These are phyloP conservation scores for Cephus runcator DNA, from an alignment of 2,888 invertebrate species.

Conservation along the genomic window DNA sequence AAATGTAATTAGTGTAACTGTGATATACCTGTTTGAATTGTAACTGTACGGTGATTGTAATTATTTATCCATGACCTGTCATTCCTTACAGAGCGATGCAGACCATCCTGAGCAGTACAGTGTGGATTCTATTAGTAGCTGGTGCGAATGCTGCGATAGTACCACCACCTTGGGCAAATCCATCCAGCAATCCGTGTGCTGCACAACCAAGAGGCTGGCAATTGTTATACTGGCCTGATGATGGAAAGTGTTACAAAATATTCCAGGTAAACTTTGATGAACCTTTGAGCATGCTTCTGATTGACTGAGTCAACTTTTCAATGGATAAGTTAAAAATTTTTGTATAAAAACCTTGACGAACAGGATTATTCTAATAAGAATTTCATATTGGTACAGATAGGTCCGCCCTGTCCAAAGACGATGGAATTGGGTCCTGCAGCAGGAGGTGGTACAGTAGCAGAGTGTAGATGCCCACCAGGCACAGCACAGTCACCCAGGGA, in stretches of 20 bases:
- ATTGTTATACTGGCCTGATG: slow-evolving; percentile 84
- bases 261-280: slow-evolving; percentile 71
- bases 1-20: too few species aligned
- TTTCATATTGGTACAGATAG: slow-evolving; percentile 65
- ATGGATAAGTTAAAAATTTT: neutral
- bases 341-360: neutral
- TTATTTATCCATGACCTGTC: neutral
- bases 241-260: slow-evolving; percentile 88
- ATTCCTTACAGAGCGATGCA: slow-evolving; percentile 45
- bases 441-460: slow-evolving; percentile 73
- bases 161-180: slow-evolving; percentile 89
- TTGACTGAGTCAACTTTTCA: neutral
- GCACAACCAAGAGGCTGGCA: slow-evolving; percentile 86
- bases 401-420: slow-evolving; percentile 84
- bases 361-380: neutral
- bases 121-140: slow-evolving; percentile 42
- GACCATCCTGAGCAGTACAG: slow-evolving; percentile 29
- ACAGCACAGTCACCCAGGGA: slow-evolving; percentile 78
- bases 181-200: slow-evolving; percentile 84
- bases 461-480: slow-evolving; percentile 86
- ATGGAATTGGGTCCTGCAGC: slow-evolving; percentile 81
- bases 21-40: neutral
- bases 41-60: neutral
- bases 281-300: neutral
- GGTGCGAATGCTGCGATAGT: slow-evolving; percentile 73